Base-by-base conservation (phyloP, 1,140 invertebrate genomes). In the Gonioctena quinquepunctata region DNA sequence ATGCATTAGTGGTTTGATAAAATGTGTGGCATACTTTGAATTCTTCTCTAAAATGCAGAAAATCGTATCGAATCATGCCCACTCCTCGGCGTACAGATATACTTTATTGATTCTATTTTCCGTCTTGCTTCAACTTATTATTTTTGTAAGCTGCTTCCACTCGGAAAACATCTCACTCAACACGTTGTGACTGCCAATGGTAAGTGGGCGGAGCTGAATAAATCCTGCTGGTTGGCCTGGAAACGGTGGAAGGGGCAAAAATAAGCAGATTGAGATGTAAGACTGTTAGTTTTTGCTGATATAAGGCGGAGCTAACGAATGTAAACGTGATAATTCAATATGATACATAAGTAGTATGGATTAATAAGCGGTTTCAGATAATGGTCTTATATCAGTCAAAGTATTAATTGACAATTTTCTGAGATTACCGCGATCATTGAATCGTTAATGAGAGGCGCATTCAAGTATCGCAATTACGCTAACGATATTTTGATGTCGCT, bases 181-280 rank as follows among this genome's bases (percentile, higher is more conserved):
- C 48, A 21, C 59, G 50, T 59, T 23, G 63, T 48, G 69, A 33
- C 67, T 69, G 60, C 74, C 69, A 74, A 78, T 79, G 72, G 75
- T 71, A 70, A 66, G 63, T 65, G 68, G 77, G 78, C 76, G 79
- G 69, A 72, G 62, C 61, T 33, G 26, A 22, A 60, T 69, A 42
- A 56, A 69, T 66, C 65, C 50, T 57, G 69, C 63, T 71, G 67
- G 67, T 76, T 78, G 77, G 75, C 66, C 63, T 64, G 54, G 19
- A 23, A 22, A 11, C 16, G 61, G 18, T 62, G 65, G 76, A 64
- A 72, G 75, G 76, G 73, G 68, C 19, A 61, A 18, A 63, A 54
- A 66, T 52, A 48, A 63, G 56, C 63, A 75, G 73, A 80, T 80
- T 80, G 79, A 80, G 79, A 80, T 77, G 77, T 80, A 76, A 76